These are phyloP conservation scores for Smithornis capensis DNA, from an alignment of 2,113 vertebrate genomes.

Conservation along the genomic window DNA sequence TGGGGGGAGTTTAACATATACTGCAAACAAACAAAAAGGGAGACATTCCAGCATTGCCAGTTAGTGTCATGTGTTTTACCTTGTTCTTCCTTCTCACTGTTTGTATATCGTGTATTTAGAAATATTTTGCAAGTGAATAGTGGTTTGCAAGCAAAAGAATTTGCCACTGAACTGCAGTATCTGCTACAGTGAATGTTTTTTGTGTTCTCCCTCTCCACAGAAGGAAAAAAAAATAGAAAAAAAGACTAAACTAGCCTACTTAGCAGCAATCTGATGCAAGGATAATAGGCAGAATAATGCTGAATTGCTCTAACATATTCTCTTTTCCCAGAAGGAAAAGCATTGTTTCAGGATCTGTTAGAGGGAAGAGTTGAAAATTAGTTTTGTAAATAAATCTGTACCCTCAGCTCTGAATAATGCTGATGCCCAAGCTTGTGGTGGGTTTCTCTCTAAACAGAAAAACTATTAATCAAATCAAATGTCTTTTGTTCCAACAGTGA, in stretches of 20 bases:
- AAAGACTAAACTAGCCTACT: neutral
- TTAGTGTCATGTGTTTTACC: neutral
- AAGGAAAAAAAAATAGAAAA: neutral
- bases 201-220: neutral
- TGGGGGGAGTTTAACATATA: neutral
- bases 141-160: neutral
- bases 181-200: neutral
- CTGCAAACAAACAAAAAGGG: neutral
- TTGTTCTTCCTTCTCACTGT: neutral
- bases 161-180: neutral
- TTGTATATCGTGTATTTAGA: neutral
- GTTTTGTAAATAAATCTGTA: neutral
- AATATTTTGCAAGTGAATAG: neutral
- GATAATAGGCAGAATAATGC: neutral
- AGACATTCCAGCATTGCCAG: neutral
- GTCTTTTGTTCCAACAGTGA: neutral
- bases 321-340: neutral
- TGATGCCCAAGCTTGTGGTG: neutral
- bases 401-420: neutral
- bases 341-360: conserved; percentile 23
- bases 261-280: neutral
- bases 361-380: neutral
- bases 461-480: neutral
- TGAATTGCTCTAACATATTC: neutral
- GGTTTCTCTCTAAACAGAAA: neutral